phyloP scores from a whole-genome alignment of 2,797 vertebrate genomes.

The Molossus alvarezi region DNA sequence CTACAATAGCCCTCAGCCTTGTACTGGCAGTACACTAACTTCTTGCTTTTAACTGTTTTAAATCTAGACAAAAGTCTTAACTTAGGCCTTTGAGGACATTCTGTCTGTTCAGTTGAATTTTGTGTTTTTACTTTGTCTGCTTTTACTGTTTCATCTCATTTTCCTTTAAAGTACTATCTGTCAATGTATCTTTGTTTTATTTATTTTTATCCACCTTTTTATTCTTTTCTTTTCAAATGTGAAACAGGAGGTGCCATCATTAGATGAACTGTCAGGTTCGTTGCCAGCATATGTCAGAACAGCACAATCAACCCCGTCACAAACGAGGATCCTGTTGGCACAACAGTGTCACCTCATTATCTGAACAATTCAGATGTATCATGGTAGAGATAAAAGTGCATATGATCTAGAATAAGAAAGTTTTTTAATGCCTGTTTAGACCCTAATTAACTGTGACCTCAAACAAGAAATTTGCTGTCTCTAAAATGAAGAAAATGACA shows the following conservation, averaged over 20 bases:
- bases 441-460: slow-evolving; percentile 39
- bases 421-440: slow-evolving; percentile 39
- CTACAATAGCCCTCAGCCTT: slow-evolving; percentile 8
- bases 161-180: slow-evolving; percentile 77
- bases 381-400: background rate
- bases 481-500: slow-evolving; percentile 47
- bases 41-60: slow-evolving; percentile 78
- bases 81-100: slow-evolving; percentile 69
- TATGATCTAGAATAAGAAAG: slow-evolving; percentile 43
- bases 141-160: slow-evolving; percentile 79
- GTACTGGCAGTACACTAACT: background rate
- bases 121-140: slow-evolving; percentile 76
- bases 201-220: slow-evolving; percentile 78
- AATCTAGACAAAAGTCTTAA: slow-evolving; percentile 78
- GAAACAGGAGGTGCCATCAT: slow-evolving; percentile 48
- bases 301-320: background rate
- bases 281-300: background rate
- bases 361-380: background rate
- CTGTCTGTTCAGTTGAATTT: slow-evolving; percentile 77
- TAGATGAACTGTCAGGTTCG: slow-evolving; percentile 43
- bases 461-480: slow-evolving; percentile 12
- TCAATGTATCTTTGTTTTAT: slow-evolving; percentile 74
- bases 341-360: background rate
- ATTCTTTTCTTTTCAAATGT: slow-evolving; percentile 69
- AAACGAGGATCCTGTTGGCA: background rate